Evolutionary conservation across 2,797 vertebrate species (phyloP), one percentile per base, ranked within the genome.

Genomic region (Austrolebias charrua): DNA sequence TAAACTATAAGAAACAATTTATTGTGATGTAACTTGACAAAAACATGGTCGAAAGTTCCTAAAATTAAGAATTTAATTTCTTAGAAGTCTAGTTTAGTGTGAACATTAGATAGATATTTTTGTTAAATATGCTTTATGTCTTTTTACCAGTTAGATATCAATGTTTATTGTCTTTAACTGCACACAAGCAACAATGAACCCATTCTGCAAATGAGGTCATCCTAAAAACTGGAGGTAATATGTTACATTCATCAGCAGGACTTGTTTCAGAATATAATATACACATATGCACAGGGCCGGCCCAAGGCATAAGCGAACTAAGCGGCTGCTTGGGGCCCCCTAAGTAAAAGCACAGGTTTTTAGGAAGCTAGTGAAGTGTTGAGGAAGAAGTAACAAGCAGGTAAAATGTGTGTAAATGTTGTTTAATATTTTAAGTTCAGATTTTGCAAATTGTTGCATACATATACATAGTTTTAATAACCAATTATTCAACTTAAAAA

Each of bases 171-270:
- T 63, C 49, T 58, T 52, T 49, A 70, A 49, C n/a, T 12, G 63
- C 73, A 78, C 16, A 66, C 48, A 18, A 69, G 63, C 49, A 69
- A 38, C 13, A 31, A 71, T 7, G 50, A 56, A 43, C 35, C 24
- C 42, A 53, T 73, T 65, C 58, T 64, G 75, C 69, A 71, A 60
- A 63, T 19, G 73, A 71, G 71, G 55, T 79, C 15, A 61, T 76
- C 60, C 67, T 44, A 66, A 83, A 79, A 71, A 63, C 44, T 44
- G 50, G 66, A 85, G 72, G 75, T 84, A 85, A 79, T 69, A 69
- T 52, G 47, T 64, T 82, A 90, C 86, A 88, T 88, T 87, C 84
- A 68, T 82, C 80, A 90, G 87, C 83, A 90, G 87, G 78, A 76
- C 76, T 70, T 51, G 40, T 52, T 67, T 82, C 69, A 84, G 59